A percentile compares a stretch with the other conserved stretches of the same genome.
These are phyloP conservation scores for Pipistrellus kuhlii DNA, from an alignment of 2,797 vertebrate species.

Conservation along the genomic window DNA sequence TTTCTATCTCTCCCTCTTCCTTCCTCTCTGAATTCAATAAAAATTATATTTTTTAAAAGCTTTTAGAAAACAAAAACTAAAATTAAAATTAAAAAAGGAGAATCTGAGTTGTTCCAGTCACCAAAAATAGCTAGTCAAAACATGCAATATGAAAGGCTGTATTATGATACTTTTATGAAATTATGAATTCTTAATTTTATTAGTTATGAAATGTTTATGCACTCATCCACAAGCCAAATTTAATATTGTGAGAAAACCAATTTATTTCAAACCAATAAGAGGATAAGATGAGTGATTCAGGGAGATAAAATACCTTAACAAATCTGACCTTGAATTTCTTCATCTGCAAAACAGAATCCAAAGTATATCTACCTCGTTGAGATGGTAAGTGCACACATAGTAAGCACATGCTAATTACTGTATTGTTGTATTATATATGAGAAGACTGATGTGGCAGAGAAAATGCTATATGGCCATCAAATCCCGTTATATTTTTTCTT, in stretches of 20 bases:
- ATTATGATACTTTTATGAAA: neutral
- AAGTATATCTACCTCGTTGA: neutral
- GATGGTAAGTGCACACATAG: neutral
- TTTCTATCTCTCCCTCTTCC: too few relatives aligned
- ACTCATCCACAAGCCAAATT: slow-evolving; percentile 19
- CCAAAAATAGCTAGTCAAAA: neutral
- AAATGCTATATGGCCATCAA: neutral
- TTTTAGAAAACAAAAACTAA: neutral
- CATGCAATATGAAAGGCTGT: neutral
- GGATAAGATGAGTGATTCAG: slow-evolving; percentile 8
- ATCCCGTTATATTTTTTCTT: slow-evolving; percentile 18
- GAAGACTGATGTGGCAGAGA: neutral
- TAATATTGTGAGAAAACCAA: neutral
- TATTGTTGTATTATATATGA: neutral
- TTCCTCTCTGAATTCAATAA: too few relatives aligned
- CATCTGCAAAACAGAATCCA: slow-evolving; percentile 19
- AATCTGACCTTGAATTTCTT: slow-evolving; percentile 32
- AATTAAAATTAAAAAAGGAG: neutral
- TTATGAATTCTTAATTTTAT: too few relatives aligned
- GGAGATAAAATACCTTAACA: neutral
- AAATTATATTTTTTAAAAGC: too few relatives aligned
- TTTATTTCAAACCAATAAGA: slow-evolving; percentile 33
- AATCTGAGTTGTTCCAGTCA: neutral
- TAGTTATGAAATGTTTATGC: neutral
- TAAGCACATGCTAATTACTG: neutral